Base-by-base conservation (phyloP, 2,797 vertebrate species). In the Graptemys geographica region DNA sequence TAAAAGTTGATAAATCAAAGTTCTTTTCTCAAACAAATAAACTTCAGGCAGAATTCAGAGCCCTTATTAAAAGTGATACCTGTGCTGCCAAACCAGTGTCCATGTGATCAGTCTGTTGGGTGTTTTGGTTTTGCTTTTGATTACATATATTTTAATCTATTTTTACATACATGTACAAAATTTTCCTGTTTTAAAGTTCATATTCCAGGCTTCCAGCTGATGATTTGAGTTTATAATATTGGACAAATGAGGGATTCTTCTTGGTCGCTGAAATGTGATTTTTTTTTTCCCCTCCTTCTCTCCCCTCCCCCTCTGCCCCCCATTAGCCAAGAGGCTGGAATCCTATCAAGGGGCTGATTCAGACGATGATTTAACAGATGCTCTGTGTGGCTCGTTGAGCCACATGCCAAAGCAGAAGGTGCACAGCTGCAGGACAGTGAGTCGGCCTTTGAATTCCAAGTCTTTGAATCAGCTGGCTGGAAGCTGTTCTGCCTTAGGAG, bases 301-400 rank as follows among this genome's bases (percentile, higher is more conserved):
- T 79, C 3, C 84, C 28, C 86, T 37, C 76, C n/a, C n/a, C 59
- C 28, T 27, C 86, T 1, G 25, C 37, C 3, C 90, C 76, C 94
- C 52, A 28, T n/a, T 95, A 99, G 99, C 98, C 52, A 98, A 96
- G 90, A 98, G 99, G 83, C 97, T 99, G 62, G 98, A 99, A 93
- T 98, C 98, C 65, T 99, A 99, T 79, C 98, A 99, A 96, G 98
- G 98, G 7, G 92, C 98, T 85, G 92, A 97, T 88, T 97, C 88
- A 2, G 97, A 98, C 47, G 97, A 95, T 33, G 97, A 96, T 1
- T 57, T 94, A 83, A n/a, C 84, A n/a, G 94, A 94, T 49, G 41
- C 37, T 55, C 90, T 56, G 3, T 16, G 59, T 3, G 83, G 94
- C 52, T 98, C 98, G 7, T 95, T 97, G 10, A 92, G 91, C 89